Percentiles rank a stretch among this genome's conserved stretches.
These are phyloP conservation scores for Sula dactylatra DNA, from an alignment of 2,113 vertebrate genomes.

Conservation along the genomic window DNA sequence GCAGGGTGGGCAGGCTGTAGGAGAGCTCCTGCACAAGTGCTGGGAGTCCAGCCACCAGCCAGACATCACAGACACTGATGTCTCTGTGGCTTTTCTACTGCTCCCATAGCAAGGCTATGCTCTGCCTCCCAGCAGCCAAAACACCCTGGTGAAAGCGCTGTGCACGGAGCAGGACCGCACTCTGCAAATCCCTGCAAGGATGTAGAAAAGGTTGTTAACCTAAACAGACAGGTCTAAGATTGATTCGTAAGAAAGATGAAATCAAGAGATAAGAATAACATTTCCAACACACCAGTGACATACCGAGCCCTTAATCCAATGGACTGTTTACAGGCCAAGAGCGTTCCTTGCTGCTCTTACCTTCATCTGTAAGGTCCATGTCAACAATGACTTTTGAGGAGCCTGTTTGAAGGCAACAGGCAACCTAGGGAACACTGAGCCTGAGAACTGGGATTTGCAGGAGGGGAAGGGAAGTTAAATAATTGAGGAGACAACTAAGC, in stretches of 20 bases:
- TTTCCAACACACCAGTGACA: conserved; percentile 7
- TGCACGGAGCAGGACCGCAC: rapidly evolving
- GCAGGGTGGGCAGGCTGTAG: not conserved
- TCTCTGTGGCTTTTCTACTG: not conserved
- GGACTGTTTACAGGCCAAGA: not conserved
- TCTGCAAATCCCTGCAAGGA: not conserved
- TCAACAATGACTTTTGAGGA: not conserved
- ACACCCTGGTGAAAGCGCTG: not conserved
- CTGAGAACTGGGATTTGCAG: not conserved
- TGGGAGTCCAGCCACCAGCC: not conserved
- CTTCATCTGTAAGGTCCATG: not conserved
- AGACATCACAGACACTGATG: rapidly evolving
- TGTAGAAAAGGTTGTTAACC: not conserved
- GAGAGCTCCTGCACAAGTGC: not conserved
- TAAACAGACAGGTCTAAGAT: not conserved
- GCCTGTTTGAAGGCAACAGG: not conserved
- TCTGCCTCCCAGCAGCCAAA: not conserved
- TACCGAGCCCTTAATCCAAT: not conserved
- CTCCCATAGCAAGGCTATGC: not conserved
- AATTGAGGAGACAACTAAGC: not conserved
- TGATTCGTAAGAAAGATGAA: not conserved
- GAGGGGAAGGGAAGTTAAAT: not conserved
- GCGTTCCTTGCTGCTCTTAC: not conserved
- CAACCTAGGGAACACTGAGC: not conserved
- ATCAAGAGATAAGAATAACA: conserved; percentile 38